phyloP scores from a whole-genome alignment of 1,140 invertebrate species.

The Cydia splendana region DNA sequence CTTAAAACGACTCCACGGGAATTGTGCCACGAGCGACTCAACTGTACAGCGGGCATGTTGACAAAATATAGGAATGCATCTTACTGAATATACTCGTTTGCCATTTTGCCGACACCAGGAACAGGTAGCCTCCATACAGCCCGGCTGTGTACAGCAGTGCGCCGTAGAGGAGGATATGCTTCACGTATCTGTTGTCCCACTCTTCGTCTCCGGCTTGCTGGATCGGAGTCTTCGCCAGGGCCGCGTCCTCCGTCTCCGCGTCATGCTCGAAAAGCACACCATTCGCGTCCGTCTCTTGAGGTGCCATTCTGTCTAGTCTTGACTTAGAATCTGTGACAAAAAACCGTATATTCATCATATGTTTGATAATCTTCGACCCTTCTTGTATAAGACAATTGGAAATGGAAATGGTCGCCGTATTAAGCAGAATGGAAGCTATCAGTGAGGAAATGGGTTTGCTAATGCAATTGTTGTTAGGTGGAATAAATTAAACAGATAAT shows the following conservation, averaged over 20 bases:
- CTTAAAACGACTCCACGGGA: accelerated
- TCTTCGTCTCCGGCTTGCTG: constrained; percentile 76
- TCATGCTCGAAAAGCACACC: constrained; percentile 85
- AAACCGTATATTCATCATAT: too few species aligned
- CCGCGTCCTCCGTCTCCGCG: constrained; percentile 79
- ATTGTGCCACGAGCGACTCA: too few species aligned
- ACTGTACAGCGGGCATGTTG: too few species aligned
- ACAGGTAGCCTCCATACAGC: constrained; percentile 91
- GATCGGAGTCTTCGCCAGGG: constrained; percentile 58
- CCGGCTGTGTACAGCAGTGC: constrained; percentile 90
- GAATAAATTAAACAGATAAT: too few species aligned
- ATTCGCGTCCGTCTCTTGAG: constrained; percentile 74
- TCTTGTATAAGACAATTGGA: too few species aligned
- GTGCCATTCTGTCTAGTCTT: not conserved
- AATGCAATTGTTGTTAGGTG: too few species aligned
- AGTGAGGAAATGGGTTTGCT: too few species aligned
- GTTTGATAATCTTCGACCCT: too few species aligned
- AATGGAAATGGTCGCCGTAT: too few species aligned
- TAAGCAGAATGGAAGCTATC: too few species aligned
- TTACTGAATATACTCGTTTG: constrained; percentile 89
- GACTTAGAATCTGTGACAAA: too few species aligned
- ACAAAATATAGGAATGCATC: constrained; percentile 45
- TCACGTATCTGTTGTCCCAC: constrained; percentile 85
- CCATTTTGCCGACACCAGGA: constrained; percentile 89
- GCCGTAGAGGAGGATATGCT: constrained; percentile 92